Evolutionary conservation across 2,113 vertebrate genomes (phyloP), one percentile per base, ranked within the genome.

Genomic region (Gymnarchus niloticus): DNA sequence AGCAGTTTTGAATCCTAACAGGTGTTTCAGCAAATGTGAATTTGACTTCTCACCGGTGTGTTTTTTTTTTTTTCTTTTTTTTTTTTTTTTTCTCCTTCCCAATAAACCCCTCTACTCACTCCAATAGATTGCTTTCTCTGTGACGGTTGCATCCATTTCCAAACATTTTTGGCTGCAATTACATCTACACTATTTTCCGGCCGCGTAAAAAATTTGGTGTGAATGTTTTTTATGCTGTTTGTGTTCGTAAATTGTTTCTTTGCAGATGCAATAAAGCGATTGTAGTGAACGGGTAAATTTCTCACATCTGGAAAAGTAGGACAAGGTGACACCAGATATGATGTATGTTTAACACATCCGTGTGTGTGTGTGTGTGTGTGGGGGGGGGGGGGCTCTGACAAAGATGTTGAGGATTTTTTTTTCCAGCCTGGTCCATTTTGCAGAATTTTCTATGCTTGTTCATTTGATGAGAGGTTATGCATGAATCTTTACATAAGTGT

Each of bases 101-200:
- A 76, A 61, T 48, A 82, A 21, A 37, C 19, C 14, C 12, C 52
- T 28, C 14, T 33, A 73, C 19, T 14, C 33, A 7, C 41, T 73
- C 65, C 14, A 28, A 41, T 73, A 41, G 28, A 73, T 73, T 73
- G 65, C 14, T 5, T 73, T 69, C 33, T 61, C 19, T n/a, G 33
- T 73, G 25, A 44, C 12, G 44, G 41, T 78, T 37, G 9, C n/a
- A 57, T 46, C n/a, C 3, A 56, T 44, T 51, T 81, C 6, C 56
- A 83, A 87, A 80, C 37, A 56, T 78, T 85, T 12, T 28, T 51
- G 51, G 7, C 81, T 21, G 65, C 87, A 83, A 87, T 88, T 84
- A 87, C 84, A 28, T 25, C 21, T 17, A 80, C 83, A 54, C 80
- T 51, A 37, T 65, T 65, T 78, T 78, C 6, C 17, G 21, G 76